Evolutionary conservation across 2,113 vertebrate genomes (phyloP), one percentile per base, ranked within the genome.

Genomic region (Atrichornis clamosus): DNA sequence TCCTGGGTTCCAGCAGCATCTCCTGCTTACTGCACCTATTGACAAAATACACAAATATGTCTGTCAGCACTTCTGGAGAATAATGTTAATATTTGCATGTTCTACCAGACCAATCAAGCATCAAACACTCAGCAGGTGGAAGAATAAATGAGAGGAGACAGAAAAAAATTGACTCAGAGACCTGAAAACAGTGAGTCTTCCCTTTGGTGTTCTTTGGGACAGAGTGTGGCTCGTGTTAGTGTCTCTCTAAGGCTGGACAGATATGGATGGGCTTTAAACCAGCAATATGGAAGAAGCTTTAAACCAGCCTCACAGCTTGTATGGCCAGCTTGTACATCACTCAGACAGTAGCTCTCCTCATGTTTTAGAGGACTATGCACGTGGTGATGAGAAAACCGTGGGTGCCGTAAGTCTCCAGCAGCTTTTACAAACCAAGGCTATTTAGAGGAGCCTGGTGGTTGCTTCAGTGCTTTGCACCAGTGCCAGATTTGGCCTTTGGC

Each of bases 141-240:
- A 73, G n/a, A 62, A 83, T 27, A 88, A 85, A 85, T 46, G 50
- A 53, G 35, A 64, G 37, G 49, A 92, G 88, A 41, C 28, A 67
- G 50, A 39, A 59, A 85, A 67, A 91, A 75, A 79, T 8, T 33
- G 41, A 80, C 68, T 67, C 41, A 35, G 72, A 83, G 53, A 28
- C 49, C 53, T 76, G 55, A 73, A 69, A 88, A 22, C 9, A 68
- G 30, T 11, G 22, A 75, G 33, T 68, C 26, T 55, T 80, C 27
- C 46, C 50, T 90, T 27, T 44, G 32, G 11, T 5, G 3, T 35
- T 46, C 33, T 59, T 49, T 17, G 17, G n/a, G 41, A 23, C 16
- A 55, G 49, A 50, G n/a, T 15, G 22, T 22, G 49, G 46, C 32
- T 90, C 0, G 0, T 16, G 1, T 37, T 42, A 26, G 50, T 14